Conservation (phyloP, 30 jellyfish, hydroid and myxozoan genomes). For the Hydractinia echinata region DNA sequence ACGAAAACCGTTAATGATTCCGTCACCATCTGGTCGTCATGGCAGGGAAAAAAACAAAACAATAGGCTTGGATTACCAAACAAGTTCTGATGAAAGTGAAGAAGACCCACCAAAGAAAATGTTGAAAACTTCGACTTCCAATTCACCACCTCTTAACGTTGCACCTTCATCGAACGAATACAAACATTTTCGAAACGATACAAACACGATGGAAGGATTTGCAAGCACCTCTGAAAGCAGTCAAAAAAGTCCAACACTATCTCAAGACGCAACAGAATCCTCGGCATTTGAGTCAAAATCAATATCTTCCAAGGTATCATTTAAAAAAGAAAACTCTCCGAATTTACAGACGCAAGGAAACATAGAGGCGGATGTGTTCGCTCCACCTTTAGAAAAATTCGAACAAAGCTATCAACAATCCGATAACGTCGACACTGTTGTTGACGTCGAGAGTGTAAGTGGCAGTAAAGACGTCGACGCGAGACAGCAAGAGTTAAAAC, state of each 20-base stretch:
- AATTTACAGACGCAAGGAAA: background rate
- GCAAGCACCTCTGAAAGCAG: background rate
- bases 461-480: background rate
- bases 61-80: slow-evolving; percentile 30
- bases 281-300: background rate
- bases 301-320: background rate
- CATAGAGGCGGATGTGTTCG: background rate
- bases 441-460: slow-evolving; percentile 3
- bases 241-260: background rate
- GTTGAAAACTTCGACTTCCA: background rate
- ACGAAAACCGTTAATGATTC: slow-evolving; percentile 74
- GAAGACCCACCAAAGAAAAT: slow-evolving; percentile 3
- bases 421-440: background rate
- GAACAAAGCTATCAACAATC: background rate
- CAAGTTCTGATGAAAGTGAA: slow-evolving; percentile 43
- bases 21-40: slow-evolving; percentile 22
- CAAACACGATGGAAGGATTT: background rate
- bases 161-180: background rate
- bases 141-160: background rate
- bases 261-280: background rate
- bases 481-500: background rate
- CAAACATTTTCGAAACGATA: background rate
- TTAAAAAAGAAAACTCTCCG: background rate
- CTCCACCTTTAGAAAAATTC: background rate
- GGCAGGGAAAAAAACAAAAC: slow-evolving; percentile 28